Conservation (phyloP, 2,113 vertebrate genomes). For the Nestor notabilis region DNA sequence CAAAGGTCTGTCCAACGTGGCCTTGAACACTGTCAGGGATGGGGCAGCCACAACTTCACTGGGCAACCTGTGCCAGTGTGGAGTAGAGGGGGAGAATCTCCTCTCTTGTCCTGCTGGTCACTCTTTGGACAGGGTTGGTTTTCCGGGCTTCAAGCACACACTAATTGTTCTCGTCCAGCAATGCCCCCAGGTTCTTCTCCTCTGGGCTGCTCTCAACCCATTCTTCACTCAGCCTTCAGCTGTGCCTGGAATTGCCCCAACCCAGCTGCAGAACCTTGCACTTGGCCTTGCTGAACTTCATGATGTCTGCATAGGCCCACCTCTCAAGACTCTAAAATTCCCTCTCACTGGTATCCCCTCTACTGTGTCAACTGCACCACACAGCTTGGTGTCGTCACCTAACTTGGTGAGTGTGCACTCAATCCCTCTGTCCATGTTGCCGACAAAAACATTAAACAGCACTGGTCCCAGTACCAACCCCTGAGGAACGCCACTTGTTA, state of each 20-base stretch:
- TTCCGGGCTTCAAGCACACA: neutral
- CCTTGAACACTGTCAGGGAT: neutral
- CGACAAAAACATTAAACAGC: too few species aligned
- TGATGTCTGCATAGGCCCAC: neutral
- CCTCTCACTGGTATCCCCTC: neutral
- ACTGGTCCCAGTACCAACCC: neutral
- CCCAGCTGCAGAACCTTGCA: neutral
- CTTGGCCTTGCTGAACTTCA: neutral
- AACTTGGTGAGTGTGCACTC: neutral
- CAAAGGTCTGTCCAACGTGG: neutral
- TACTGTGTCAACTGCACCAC: rapidly evolving
- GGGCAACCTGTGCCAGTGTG: neutral
- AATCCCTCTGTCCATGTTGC: neutral
- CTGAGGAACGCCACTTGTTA: rapidly evolving
- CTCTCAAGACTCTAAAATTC: neutral
- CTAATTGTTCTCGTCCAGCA: neutral
- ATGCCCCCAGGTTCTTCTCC: neutral
- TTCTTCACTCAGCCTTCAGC: neutral
- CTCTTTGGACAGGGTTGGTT: neutral
- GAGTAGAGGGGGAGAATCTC: neutral
- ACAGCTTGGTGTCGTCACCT: neutral
- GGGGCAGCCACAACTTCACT: too few species aligned
- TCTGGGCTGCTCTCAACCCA: neutral
- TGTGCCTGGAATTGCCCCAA: neutral
- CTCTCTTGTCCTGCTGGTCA: neutral